Percentiles rank a stretch among this genome's conserved stretches.
Conservation (phyloP, 2,113 vertebrate species). For the Myrmecobius fasciatus region DNA sequence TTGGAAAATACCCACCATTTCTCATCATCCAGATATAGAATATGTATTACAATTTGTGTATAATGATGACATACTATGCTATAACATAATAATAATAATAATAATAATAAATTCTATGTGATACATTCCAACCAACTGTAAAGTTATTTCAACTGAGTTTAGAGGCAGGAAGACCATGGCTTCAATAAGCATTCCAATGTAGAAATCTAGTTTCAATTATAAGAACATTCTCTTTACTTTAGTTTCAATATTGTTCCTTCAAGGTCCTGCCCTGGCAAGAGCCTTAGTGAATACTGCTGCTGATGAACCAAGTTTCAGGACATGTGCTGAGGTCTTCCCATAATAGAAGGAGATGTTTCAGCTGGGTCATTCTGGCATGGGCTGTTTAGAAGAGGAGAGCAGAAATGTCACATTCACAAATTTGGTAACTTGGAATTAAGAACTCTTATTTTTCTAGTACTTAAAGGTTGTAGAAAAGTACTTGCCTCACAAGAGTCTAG, state of each 20-base stretch:
- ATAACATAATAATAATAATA: background rate
- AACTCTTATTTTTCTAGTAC: background rate
- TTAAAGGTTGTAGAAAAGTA: background rate
- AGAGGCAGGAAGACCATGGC: background rate
- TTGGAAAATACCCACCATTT: background rate
- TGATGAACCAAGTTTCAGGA: background rate
- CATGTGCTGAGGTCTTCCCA: background rate
- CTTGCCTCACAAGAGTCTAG: background rate
- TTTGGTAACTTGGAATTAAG: background rate
- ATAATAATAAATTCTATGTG: background rate
- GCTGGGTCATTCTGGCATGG: background rate
- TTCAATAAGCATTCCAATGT: background rate
- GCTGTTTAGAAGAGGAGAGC: background rate
- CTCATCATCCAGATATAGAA: background rate
- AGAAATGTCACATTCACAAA: background rate
- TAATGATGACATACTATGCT: background rate
- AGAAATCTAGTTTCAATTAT: background rate
- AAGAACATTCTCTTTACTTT: background rate
- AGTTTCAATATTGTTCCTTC: background rate
- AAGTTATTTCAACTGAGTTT: background rate
- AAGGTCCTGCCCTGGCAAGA: background rate
- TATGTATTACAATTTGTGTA: background rate
- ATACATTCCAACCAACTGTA: background rate
- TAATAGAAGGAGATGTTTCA: background rate
- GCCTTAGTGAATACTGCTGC: background rate